Evolutionary conservation across 2,888 invertebrate genomes (phyloP).

Genomic region (Sabellastarte sp.): DNA sequence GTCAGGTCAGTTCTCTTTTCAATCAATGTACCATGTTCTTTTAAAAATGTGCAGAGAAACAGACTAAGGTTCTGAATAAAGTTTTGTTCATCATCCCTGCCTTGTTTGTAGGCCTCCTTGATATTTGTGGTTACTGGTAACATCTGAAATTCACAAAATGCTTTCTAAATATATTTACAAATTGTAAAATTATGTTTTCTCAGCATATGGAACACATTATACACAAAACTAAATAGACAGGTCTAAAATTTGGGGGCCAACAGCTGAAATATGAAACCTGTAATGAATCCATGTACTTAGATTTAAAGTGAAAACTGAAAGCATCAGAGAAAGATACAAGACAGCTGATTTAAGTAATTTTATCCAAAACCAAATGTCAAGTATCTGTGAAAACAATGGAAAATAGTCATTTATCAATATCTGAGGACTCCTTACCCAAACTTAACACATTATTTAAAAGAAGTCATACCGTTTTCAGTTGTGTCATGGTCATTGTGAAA

Average conservation of each 20-base stretch:
- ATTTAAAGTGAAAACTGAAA: too few species aligned
- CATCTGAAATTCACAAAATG: conserved; percentile 67
- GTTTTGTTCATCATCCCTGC: conserved; percentile 95
- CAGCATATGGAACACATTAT: too few species aligned
- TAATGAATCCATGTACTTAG: too few species aligned
- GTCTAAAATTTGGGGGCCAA: too few species aligned
- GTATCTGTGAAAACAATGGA: background rate
- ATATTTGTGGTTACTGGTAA: conserved; percentile 88
- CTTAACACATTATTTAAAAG: too few species aligned
- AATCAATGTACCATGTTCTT: conserved; percentile 78
- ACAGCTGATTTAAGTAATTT: background rate
- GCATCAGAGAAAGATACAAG: background rate
- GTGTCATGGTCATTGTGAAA: conserved; percentile 88
- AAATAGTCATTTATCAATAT: too few species aligned
- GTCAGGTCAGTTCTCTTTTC: conserved; percentile 71
- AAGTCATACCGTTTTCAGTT: conserved; percentile 70
- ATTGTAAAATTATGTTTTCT: too few species aligned
- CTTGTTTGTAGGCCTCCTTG: conserved; percentile 87
- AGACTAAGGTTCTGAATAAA: conserved; percentile 98
- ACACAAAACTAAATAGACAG: too few species aligned
- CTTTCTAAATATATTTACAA: too few species aligned
- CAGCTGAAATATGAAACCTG: too few species aligned
- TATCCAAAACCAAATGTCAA: background rate
- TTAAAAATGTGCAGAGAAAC: conserved; percentile 93
- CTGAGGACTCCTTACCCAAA: too few species aligned